Percentiles rank a stretch among this genome's conserved stretches.
Evolutionary conservation across 2,797 vertebrate species (phyloP).

Genomic region (Rhynchonycteris naso): DNA sequence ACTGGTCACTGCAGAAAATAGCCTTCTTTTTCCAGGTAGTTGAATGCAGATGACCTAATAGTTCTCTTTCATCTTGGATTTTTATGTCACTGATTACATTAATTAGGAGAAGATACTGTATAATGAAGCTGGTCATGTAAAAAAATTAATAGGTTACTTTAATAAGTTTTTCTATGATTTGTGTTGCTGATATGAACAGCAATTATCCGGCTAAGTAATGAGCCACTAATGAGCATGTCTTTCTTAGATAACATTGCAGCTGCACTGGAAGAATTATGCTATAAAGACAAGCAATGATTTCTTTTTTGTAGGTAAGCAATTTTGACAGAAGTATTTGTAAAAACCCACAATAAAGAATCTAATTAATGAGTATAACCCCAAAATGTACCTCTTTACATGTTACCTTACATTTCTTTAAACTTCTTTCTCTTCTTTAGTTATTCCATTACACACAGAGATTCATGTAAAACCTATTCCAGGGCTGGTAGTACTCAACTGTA

Average conservation of each 20-base stretch:
- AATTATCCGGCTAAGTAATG: slow-evolving; percentile 84
- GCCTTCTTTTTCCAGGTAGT: slow-evolving; percentile 56
- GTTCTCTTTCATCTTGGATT: slow-evolving; percentile 75
- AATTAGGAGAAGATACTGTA: slow-evolving; percentile 77
- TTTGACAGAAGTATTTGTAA: slow-evolving; percentile 54
- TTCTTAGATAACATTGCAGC: slow-evolving; percentile 80
- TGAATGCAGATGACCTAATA: slow-evolving; percentile 71
- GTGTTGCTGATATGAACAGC: slow-evolving; percentile 83
- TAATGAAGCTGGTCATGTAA: slow-evolving; percentile 78
- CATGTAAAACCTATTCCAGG: background rate
- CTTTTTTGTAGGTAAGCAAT: slow-evolving; percentile 7
- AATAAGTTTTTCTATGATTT: slow-evolving; percentile 84
- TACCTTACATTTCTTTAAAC: slow-evolving; percentile 32
- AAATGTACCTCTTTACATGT: slow-evolving; percentile 42
- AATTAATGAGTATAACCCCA: background rate
- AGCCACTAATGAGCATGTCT: slow-evolving; percentile 85
- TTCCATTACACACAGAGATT: background rate
- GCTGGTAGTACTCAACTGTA: background rate
- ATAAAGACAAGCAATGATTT: slow-evolving; percentile 66
- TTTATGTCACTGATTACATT: slow-evolving; percentile 77
- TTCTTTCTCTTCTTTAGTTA: background rate
- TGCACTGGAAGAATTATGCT: slow-evolving; percentile 69
- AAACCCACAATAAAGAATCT: slow-evolving; percentile 15
- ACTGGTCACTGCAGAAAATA: slow-evolving; percentile 58
- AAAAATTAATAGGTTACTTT: slow-evolving; percentile 82